Conservation (phyloP, 2,888 invertebrate genomes). For the Glyphotaelius pellucidus region DNA sequence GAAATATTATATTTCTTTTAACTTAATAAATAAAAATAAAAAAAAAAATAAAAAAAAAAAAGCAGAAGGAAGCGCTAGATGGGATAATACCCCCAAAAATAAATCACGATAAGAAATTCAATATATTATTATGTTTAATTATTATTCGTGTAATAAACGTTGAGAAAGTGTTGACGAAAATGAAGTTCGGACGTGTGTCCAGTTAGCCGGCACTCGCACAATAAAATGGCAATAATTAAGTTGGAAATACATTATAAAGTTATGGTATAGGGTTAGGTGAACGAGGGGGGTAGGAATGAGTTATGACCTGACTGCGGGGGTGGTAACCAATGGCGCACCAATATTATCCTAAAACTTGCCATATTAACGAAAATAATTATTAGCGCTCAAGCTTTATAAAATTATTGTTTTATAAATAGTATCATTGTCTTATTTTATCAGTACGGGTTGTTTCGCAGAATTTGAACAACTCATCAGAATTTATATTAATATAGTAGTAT, state of each 20-base stretch:
- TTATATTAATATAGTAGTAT: no score
- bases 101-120: no score
- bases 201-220: slow-evolving; percentile 32
- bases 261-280: slow-evolving; percentile 65
- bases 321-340: slow-evolving; percentile 71
- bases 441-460: no score
- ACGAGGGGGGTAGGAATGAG: slow-evolving; percentile 70
- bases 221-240: slow-evolving; percentile 56
- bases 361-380: neutral
- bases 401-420: no score
- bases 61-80: no score
- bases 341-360: neutral
- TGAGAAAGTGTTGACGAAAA: slow-evolving; percentile 15
- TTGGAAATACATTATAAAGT: slow-evolving; percentile 59
- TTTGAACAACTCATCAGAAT: no score
- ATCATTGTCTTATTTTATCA: no score
- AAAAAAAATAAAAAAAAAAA: no score
- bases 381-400: no score
- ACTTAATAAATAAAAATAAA: no score
- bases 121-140: neutral
- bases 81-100: no score
- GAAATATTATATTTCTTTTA: no score
- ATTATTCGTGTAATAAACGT: neutral
- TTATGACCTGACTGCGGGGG: slow-evolving; percentile 70
- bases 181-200: slow-evolving; percentile 41